phyloP scores from a whole-genome alignment of 2,888 invertebrate genomes.

The Aphrophora alni region DNA sequence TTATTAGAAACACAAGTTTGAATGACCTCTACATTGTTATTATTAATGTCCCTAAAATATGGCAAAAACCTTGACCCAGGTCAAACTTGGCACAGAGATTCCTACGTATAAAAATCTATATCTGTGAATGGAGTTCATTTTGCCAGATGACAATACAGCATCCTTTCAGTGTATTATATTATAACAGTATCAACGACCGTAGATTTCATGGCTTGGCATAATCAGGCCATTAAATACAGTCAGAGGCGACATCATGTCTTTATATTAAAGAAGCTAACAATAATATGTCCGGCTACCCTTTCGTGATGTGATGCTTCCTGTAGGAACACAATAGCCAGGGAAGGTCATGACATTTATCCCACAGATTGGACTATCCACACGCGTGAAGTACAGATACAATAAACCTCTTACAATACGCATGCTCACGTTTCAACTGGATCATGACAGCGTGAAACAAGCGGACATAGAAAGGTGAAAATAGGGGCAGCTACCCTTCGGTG shows the following conservation, averaged over 20 bases:
- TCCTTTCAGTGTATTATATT: too few relatives aligned
- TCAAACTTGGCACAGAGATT: too few relatives aligned
- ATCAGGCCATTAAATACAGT: background rate
- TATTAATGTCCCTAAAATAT: too few relatives aligned
- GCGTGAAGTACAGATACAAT: background rate
- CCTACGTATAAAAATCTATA: too few relatives aligned
- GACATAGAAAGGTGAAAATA: background rate
- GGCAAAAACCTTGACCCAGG: too few relatives aligned
- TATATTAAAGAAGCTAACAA: background rate
- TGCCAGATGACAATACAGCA: too few relatives aligned
- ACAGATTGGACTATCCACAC: background rate
- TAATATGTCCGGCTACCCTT: background rate
- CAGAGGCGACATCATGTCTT: background rate
- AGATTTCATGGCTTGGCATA: background rate
- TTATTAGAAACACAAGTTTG: too few relatives aligned
- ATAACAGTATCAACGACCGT: too few relatives aligned
- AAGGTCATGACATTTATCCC: conserved; percentile 9
- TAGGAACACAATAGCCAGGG: background rate
- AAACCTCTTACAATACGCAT: background rate
- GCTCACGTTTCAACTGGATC: background rate
- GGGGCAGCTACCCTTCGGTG: background rate
- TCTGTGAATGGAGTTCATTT: too few relatives aligned
- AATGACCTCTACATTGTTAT: too few relatives aligned
- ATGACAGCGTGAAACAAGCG: conserved; percentile 6
- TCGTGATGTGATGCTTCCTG: background rate